A percentile compares a stretch with the other conserved stretches of the same genome.
Evolutionary conservation across 2,113 vertebrate genomes (phyloP).

Genomic region (Ifrita kowaldi): DNA sequence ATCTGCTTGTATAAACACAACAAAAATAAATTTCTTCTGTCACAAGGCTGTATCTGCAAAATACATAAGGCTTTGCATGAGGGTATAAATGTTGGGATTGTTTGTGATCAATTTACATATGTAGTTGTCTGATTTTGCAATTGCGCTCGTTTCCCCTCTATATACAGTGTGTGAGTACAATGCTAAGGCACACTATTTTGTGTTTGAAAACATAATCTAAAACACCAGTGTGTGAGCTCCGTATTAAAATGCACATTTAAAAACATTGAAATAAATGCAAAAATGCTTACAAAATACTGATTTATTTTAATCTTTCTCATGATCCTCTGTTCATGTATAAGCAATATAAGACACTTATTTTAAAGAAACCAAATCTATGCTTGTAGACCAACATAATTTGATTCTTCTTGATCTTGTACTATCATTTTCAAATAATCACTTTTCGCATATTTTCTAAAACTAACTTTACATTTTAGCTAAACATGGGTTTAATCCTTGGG

Average conservation of each 20-base stretch:
- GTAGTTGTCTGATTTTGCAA: background rate
- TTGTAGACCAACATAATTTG: slow-evolving; percentile 23
- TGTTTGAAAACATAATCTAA: background rate
- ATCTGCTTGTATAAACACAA: background rate
- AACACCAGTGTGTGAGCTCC: background rate
- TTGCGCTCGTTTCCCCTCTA: background rate
- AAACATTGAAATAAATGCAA: background rate
- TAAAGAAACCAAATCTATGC: background rate
- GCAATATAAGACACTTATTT: background rate
- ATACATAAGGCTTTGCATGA: background rate
- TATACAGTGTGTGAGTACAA: background rate
- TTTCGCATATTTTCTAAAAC: slow-evolving; percentile 34
- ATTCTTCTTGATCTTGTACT: background rate
- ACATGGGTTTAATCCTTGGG: slow-evolving; percentile 45
- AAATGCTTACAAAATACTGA: background rate
- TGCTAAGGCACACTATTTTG: background rate
- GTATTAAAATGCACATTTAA: background rate
- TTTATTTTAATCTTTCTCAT: slow-evolving; percentile 15
- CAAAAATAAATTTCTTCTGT: background rate
- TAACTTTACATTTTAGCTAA: slow-evolving; percentile 48
- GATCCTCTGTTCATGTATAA: background rate
- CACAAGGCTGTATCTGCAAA: background rate
- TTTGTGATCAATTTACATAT: background rate
- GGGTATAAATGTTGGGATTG: background rate
- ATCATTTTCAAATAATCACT: slow-evolving; percentile 20